Conservation (phyloP, 2,888 invertebrate genomes). For the Celastrina argiolus region DNA sequence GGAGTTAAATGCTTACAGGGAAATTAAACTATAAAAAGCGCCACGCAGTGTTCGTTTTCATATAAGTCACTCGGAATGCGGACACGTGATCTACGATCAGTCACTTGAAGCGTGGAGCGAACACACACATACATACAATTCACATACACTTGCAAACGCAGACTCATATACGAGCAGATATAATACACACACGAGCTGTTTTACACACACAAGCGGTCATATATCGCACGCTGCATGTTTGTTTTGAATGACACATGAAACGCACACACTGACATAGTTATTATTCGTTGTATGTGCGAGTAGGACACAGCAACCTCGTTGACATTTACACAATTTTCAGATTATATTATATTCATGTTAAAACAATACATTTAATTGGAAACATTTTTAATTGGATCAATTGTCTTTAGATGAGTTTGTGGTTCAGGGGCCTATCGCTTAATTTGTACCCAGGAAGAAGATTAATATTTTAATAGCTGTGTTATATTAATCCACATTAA, state of each 20-base stretch:
- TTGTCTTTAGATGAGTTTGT: no score
- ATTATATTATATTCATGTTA: not conserved
- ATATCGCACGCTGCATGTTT: conserved; percentile 2
- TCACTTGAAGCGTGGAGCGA: conserved; percentile 52
- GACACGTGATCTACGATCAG: conserved; percentile 60
- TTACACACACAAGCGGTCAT: not conserved
- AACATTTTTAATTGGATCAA: no score
- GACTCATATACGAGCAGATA: not conserved
- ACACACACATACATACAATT: conserved; percentile 32
- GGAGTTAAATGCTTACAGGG: conserved; percentile 2
- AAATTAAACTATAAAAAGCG: conserved; percentile 11
- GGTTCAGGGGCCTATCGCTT: no score
- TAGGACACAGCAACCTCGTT: not conserved
- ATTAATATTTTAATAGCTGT: no score
- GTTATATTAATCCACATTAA: no score
- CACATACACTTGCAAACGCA: not conserved
- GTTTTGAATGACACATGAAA: not conserved
- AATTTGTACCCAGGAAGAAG: no score
- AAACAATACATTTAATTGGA: not conserved
- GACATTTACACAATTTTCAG: conserved; percentile 2
- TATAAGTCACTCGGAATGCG: conserved; percentile 62
- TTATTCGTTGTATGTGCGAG: not conserved
- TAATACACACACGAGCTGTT: no score
- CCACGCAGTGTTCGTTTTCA: conserved; percentile 36
- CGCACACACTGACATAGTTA: not conserved